A percentile compares a stretch with the other conserved stretches of the same genome.
These are phyloP conservation scores for Aspidapion aeneum DNA, from an alignment of 2,888 invertebrate species.

Conservation along the genomic window DNA sequence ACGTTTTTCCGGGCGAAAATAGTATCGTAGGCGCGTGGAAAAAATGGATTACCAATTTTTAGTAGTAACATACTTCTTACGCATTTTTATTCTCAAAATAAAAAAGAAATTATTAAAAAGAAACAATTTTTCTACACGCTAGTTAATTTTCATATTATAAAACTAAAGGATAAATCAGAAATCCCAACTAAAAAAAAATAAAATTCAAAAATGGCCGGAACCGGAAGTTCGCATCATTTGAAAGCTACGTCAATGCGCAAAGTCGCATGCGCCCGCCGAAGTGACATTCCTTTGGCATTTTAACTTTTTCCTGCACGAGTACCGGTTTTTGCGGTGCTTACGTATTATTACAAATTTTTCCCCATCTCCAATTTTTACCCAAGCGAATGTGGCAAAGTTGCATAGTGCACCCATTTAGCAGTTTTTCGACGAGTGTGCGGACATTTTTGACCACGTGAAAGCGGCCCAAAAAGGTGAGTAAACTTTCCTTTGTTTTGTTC, in stretches of 20 bases:
- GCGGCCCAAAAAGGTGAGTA: conserved; percentile 31
- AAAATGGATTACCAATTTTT: too few relatives aligned
- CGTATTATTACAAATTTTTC: conserved; percentile 35
- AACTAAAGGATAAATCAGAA: too few relatives aligned
- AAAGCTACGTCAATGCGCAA: conserved; percentile 17
- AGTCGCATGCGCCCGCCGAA: conserved; percentile 23
- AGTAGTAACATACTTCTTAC: too few relatives aligned
- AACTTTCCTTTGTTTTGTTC: conserved; percentile 5
- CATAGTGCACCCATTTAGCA: conserved; percentile 28
- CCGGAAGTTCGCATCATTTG: not conserved
- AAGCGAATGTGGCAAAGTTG: conserved; percentile 42
- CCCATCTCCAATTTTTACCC: conserved; percentile 33
- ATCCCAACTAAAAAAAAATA: too few relatives aligned
- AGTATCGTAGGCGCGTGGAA: too few relatives aligned
- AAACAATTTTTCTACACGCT: too few relatives aligned
- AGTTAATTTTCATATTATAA: too few relatives aligned
- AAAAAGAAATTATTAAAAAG: too few relatives aligned
- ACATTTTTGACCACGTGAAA: conserved; percentile 36
- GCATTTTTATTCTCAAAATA: too few relatives aligned
- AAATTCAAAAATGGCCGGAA: not conserved
- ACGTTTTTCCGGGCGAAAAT: too few relatives aligned
- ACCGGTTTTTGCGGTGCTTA: conserved; percentile 37
- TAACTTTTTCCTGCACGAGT: conserved; percentile 35
- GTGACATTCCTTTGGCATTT: conserved; percentile 33
- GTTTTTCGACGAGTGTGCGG: conserved; percentile 28